Evolutionary conservation across 37 sponge, comb jelly and placozoan genomes (phyloP).

Genomic region (Haliclona indistincta): DNA sequence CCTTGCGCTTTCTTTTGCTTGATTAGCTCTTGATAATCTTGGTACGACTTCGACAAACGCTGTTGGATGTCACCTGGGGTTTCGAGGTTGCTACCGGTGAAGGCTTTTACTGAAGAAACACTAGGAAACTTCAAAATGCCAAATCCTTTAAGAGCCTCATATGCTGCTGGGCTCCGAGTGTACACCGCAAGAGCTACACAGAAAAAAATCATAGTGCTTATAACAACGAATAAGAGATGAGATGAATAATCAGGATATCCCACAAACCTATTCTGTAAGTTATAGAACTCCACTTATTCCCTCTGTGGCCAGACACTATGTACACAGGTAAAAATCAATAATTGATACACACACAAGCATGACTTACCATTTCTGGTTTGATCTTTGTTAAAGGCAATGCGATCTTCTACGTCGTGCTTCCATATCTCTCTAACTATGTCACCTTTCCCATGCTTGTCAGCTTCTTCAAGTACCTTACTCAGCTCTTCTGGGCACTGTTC

Average conservation of each 20-base stretch:
- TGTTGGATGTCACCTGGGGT: slow-evolving; percentile 2
- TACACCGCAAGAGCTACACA: slow-evolving; percentile 14
- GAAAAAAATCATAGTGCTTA: not conserved
- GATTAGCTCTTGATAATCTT: not conserved
- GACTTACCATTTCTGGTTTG: slow-evolving; percentile 7
- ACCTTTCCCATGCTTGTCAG: no score
- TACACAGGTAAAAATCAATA: not conserved
- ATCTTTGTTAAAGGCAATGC: not conserved
- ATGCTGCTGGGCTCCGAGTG: slow-evolving; percentile 19
- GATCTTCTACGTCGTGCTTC: not conserved
- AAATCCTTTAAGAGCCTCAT: slow-evolving; percentile 16
- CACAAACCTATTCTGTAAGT: slow-evolving; percentile 4
- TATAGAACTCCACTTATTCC: slow-evolving; percentile 2
- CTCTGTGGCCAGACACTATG: slow-evolving; percentile 15
- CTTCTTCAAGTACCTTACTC: no score
- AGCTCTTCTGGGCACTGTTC: no score
- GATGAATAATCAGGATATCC: not conserved
- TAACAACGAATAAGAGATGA: no score
- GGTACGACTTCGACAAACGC: not conserved
- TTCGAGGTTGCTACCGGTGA: not conserved
- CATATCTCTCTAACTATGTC: not conserved
- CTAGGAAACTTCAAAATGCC: slow-evolving; percentile 17
- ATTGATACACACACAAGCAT: no score
- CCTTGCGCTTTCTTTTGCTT: not conserved
- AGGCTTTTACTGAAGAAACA: not conserved